These are phyloP conservation scores for Corythornis cristatus DNA, from an alignment of 2,113 vertebrate genomes.

Conservation along the genomic window DNA sequence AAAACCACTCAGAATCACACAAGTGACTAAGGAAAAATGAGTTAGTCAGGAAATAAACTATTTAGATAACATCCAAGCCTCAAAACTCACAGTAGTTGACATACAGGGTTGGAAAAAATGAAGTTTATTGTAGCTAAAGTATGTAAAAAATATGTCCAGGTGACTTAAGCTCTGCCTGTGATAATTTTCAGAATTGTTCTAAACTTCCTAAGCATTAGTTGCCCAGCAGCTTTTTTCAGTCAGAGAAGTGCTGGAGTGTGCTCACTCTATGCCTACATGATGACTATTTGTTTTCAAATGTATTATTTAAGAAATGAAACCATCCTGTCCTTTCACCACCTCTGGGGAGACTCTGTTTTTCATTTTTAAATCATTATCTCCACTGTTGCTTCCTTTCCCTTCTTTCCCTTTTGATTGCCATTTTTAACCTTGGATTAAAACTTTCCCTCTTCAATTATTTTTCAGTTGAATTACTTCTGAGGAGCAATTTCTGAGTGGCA, in stretches of 20 bases:
- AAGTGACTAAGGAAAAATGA: background rate
- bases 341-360: background rate
- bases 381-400: background rate
- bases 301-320: background rate
- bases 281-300: background rate
- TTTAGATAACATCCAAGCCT: background rate
- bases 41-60: background rate
- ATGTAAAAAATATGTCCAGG: background rate
- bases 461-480: background rate
- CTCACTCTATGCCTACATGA: background rate
- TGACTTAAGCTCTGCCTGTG: background rate
- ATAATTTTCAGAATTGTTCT: background rate
- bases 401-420: background rate
- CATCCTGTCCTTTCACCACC: background rate
- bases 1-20: background rate
- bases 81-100: fast-evolving
- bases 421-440: background rate
- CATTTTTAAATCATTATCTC: background rate
- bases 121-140: background rate
- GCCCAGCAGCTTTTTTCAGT: background rate
- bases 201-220: background rate
- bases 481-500: background rate
- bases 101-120: background rate
- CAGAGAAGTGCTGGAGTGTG: background rate
- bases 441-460: background rate